Conservation (phyloP, 2,113 vertebrate genomes). For the Spermophilus dauricus region DNA sequence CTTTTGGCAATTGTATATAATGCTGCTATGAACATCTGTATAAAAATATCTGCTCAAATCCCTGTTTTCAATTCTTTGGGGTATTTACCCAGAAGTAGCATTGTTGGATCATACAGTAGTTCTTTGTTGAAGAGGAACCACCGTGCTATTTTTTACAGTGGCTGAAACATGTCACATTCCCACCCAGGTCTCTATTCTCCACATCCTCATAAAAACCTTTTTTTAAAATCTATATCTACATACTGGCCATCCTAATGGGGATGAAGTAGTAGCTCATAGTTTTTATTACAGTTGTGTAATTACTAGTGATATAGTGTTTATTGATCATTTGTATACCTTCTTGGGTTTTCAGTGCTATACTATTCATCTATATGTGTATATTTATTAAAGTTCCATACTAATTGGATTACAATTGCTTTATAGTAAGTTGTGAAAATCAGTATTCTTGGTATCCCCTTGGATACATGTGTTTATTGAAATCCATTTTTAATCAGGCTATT, state of each 20-base stretch:
- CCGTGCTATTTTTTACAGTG: background rate
- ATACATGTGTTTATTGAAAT: background rate
- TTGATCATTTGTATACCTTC: background rate
- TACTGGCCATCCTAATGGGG: background rate
- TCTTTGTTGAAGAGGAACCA: background rate
- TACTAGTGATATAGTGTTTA: background rate
- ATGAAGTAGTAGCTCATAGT: background rate
- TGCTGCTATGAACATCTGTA: background rate
- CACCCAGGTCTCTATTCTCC: no score
- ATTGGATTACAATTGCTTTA: background rate
- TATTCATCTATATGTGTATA: background rate
- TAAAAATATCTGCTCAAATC: background rate
- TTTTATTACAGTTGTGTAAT: background rate
- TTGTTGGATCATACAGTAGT: background rate
- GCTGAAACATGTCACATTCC: background rate
- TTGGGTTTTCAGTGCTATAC: background rate
- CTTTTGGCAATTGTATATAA: background rate
- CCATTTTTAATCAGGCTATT: background rate
- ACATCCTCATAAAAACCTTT: background rate
- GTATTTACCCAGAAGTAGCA: background rate
- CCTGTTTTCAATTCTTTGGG: background rate
- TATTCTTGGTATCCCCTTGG: no score
- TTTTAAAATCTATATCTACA: no score
- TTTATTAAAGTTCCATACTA: background rate
- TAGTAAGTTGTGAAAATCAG: background rate